Base-by-base conservation (phyloP, 2,797 vertebrate species). In the Mormyrus proboscirostris region DNA sequence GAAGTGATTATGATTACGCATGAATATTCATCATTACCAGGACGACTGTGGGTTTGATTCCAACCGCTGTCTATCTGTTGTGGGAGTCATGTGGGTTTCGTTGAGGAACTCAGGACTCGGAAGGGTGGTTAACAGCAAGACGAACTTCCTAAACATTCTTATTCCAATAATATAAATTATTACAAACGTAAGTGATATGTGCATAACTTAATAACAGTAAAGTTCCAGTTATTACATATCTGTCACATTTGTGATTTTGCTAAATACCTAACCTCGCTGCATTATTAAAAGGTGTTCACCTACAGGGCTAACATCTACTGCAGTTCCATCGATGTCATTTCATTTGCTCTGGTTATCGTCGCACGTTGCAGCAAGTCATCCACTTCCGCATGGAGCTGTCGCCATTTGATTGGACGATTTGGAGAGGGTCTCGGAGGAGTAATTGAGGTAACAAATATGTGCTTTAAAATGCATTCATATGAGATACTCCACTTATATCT, bases 371-470 rank as follows among this genome's bases (percentile, higher is more conserved):
- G 33, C 8, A 16, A 55, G 14, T 57, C 84, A 4, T 16, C 25
- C 38, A 87, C 86, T 73, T 87, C 86, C 73, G 44, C 25, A 73
- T 88, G 19, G 89, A 88, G 89, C 73, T 90, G 89, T 90, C 89
- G 73, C 22, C 41, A 50, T 88, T 59, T 88, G 86, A 90, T 90
- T 90, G 89, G 89, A 22, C 76, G 25, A 47, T 38, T 16, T 19
- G 57, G 10, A 47, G 16, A 33, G 25, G 2, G 49, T 25, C 33
- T 41, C 16, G 14, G 6, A 7, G 25, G 5, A 49, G 6, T 25
- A 6, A 55, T 38, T 49, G 49, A 29, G 16, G 14, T 87, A 87
- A 57, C 85, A 55, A 29, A 25, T 57, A 14, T 33, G 6, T 55
- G 50, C 49, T 87, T 59, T 87, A 57, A 87, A 59, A 87, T 87